Conservation (phyloP, 1,140 invertebrate genomes). For the Eulimnadia texana region DNA sequence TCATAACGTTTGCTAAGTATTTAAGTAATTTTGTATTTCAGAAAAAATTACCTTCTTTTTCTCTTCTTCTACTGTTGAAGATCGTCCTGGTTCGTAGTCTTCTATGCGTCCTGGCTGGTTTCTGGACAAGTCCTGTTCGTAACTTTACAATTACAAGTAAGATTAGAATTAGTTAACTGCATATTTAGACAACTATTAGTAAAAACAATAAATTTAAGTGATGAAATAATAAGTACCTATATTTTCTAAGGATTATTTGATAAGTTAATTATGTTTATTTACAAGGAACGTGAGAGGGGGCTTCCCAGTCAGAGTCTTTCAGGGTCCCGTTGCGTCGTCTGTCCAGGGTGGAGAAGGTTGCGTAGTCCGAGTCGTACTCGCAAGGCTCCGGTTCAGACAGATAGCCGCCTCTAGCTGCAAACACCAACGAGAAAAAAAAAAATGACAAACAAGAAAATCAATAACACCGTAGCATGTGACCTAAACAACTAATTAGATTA, state of each 20-base stretch:
- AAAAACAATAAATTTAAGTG: slow-evolving; percentile 16
- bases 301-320: slow-evolving; percentile 13
- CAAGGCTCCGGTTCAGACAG: slow-evolving; percentile 56
- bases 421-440: no score
- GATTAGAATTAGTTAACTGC: slow-evolving; percentile 8
- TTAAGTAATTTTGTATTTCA: background rate
- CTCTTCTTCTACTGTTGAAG: slow-evolving; percentile 77
- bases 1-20: no score
- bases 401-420: slow-evolving; percentile 41
- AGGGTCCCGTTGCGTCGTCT: slow-evolving; percentile 25
- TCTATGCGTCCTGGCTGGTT: slow-evolving; percentile 81
- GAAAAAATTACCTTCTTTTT: slow-evolving; percentile 37
- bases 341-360: slow-evolving; percentile 52
- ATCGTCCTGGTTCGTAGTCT: slow-evolving; percentile 80
- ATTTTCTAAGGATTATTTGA: no score
- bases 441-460: no score
- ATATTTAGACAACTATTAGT: slow-evolving; percentile 21
- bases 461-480: no score
- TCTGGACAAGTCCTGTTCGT: slow-evolving; percentile 44
- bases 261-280: background rate
- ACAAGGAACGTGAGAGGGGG: slow-evolving; percentile 19
- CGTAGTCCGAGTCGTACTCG: slow-evolving; percentile 43
- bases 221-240: no score
- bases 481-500: no score
- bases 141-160: slow-evolving; percentile 5